A percentile compares a stretch with the other conserved stretches of the same genome.
Evolutionary conservation across 2,888 invertebrate species (phyloP).

Genomic region (Sycophila texana): DNA sequence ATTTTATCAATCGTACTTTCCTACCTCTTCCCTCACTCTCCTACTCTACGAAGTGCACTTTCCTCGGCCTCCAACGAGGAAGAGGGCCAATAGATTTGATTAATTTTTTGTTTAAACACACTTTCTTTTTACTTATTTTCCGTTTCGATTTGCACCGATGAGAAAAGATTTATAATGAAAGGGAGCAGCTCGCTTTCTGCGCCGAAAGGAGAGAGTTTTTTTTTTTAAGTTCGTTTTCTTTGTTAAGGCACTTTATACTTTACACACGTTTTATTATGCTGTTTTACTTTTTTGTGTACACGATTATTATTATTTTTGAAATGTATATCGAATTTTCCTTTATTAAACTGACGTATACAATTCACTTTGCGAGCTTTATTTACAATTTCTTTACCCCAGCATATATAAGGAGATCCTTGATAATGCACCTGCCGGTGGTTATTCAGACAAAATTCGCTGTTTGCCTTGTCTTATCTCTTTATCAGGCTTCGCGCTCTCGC

Average conservation of each 20-base stretch:
- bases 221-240: conserved; percentile 20
- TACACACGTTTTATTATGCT: conserved; percentile 62
- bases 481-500: no score
- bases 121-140: background rate
- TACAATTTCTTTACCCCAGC: conserved; percentile 65
- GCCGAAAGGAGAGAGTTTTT: background rate
- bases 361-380: conserved; percentile 72
- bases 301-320: conserved; percentile 68
- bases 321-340: conserved; percentile 71
- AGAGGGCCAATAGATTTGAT: conserved; percentile 21
- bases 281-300: conserved; percentile 70
- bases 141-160: background rate
- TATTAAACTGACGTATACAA: conserved; percentile 73
- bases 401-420: conserved; percentile 34
- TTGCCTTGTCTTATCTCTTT: background rate
- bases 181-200: background rate
- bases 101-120: background rate
- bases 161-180: no score
- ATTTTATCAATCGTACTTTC: conserved; percentile 22
- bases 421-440: no score
- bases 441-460: no score
- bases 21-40: background rate
- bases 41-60: conserved; percentile 6
- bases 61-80: background rate
- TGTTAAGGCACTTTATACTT: conserved; percentile 37